phyloP scores from a whole-genome alignment of 1,140 invertebrate species.

The Trichonephila clavata region DNA sequence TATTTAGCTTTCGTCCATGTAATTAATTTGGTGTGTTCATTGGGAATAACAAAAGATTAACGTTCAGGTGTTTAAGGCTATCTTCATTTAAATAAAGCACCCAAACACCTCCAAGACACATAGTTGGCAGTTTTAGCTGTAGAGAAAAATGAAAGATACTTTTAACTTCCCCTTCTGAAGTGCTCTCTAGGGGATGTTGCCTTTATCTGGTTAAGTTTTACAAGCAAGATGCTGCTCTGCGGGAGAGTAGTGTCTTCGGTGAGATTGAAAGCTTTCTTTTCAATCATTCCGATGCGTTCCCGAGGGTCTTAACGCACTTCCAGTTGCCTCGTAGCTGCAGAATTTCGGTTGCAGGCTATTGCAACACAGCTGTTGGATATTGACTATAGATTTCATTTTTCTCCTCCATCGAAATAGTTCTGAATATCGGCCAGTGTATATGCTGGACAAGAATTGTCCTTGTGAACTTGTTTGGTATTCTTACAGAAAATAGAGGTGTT shows the following conservation, averaged over 20 bases:
- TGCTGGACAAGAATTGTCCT: slow-evolving; percentile 25
- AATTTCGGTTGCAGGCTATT: slow-evolving; percentile 40
- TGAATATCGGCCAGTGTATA: slow-evolving; percentile 42
- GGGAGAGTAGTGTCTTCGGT: neutral
- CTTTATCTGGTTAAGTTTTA: slow-evolving; percentile 59
- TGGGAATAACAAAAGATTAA: neutral
- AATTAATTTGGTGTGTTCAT: neutral
- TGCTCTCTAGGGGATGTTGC: slow-evolving; percentile 16
- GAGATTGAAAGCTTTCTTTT: slow-evolving; percentile 61
- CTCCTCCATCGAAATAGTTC: slow-evolving; percentile 35
- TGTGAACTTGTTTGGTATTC: slow-evolving; percentile 3
- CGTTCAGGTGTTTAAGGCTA: neutral
- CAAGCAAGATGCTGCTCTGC: slow-evolving; percentile 36
- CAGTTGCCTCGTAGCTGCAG: neutral
- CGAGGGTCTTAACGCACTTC: slow-evolving; percentile 36
- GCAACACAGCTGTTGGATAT: slow-evolving; percentile 54
- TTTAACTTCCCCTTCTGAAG: slow-evolving; percentile 33
- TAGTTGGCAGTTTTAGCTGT: neutral
- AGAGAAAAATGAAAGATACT: slow-evolving; percentile 48
- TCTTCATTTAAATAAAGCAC: slow-evolving; percentile 2
- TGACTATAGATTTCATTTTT: slow-evolving; percentile 71
- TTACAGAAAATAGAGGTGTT: neutral
- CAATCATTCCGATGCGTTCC: slow-evolving; percentile 59
- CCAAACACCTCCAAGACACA: neutral
- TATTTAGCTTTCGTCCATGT: neutral